Base-by-base conservation (phyloP, 2,797 vertebrate species). In the Huso huso region DNA sequence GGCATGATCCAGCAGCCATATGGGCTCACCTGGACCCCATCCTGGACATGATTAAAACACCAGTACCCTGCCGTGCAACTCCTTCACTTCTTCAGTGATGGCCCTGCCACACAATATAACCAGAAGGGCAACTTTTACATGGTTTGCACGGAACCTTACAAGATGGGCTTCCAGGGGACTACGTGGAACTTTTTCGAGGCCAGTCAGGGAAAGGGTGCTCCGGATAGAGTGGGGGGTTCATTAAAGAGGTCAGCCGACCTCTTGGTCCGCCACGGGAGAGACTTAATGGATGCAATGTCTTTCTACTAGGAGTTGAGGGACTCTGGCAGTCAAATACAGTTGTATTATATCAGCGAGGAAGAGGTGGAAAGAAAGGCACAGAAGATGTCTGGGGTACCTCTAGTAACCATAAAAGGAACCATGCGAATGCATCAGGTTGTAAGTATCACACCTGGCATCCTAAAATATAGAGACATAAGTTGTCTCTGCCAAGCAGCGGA, bases 161-260 rank as follows among this genome's bases (percentile, higher is more conserved):
- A 48, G 12, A 49, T 65, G 11, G 57, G 62, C 11, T 71, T 65
- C 61, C 51, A 52, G 13, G 48, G 15, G 9, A 50, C 51, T n/a
- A 64, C 66, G 2, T 71, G 70, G 70, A 68, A 68, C 51, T 71
- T 71, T 10, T 64, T 68, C 7, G 66, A 67, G 12, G 69, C 51
- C 8, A 62, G 66, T 51, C 66, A 68, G 48, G 51, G 70, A 6
- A 71, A 71, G 58, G 70, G 66, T 49, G 70, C 66, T n/a, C 66
- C 58, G 8, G 63, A 71, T 48, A 66, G 66, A 2, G 57, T 71
- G 50, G 66, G 62, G 8, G 66, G 61, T 8, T 12, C 62, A 8
- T 53, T 71, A 48, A 68, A 65, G 55, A 57, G 66, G 58, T 13
- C 62, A 51, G 66, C 63, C 10, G 63, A 71, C 53, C 11, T 48